Evolutionary conservation across 2,888 invertebrate species (phyloP).

Genomic region (Amiota communis): DNA sequence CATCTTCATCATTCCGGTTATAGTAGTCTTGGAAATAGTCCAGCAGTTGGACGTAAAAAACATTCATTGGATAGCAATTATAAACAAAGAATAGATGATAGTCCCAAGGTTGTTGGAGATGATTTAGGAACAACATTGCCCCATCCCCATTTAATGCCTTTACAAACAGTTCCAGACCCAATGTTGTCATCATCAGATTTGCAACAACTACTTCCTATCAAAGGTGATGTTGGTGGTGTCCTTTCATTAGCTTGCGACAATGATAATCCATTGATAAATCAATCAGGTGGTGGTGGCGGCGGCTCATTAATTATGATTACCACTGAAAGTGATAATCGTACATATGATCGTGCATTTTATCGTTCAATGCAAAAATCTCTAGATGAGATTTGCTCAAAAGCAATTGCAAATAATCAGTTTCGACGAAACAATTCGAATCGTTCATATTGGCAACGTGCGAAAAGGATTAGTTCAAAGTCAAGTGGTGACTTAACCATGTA

Average conservation of each 20-base stretch:
- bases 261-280: constrained; percentile 32
- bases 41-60: constrained; percentile 68
- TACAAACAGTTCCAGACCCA: background rate
- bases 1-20: constrained; percentile 43
- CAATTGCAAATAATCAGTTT: constrained; percentile 27
- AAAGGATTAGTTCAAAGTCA: constrained; percentile 71
- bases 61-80: constrained; percentile 70
- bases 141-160: background rate
- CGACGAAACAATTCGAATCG: constrained; percentile 38
- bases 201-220: constrained; percentile 4
- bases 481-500: constrained; percentile 73
- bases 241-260: constrained; percentile 22
- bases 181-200: background rate
- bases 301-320: constrained; percentile 47
- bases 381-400: constrained; percentile 59
- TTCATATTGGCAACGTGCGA: constrained; percentile 57
- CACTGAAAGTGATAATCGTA: constrained; percentile 66
- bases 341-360: constrained; percentile 72
- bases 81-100: background rate
- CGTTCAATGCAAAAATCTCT: constrained; percentile 66
- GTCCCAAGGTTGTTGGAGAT: constrained; percentile 39
- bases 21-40: constrained; percentile 66
- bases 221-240: background rate
- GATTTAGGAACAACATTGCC: constrained; percentile 25
- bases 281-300: constrained; percentile 31